Base-by-base conservation (phyloP, 37 sponge, comb jelly and placozoan species). In the Petrosia ficiformis region DNA sequence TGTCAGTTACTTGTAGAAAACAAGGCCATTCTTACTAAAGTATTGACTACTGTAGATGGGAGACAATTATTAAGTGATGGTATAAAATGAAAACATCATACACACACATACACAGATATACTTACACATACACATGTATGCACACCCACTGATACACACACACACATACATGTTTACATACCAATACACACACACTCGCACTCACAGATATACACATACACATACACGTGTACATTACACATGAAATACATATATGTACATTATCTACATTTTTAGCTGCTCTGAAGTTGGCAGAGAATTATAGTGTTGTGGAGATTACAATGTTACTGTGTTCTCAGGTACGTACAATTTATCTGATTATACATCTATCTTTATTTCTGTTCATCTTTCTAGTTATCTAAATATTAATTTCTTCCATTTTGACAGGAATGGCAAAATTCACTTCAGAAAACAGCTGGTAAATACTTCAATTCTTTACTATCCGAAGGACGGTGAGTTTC, bases 311-410 rank as follows among this genome's bases (percentile, higher is more conserved):
- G 3, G 94, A 94, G 75, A 56, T 94, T 24, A 81, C 87, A 34
- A 94, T 94, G 94, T 80, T 86, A 42, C 84, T 94, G 19, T 94
- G 90, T 69, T 89, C 90, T 34, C 94, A 94, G 90, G 94, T 89
- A 66, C 57, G 79, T 26, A 61, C 22, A 26, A 22, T 37, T 16
- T 14, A 59, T 74, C 64, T 22, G 2, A 25, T 22, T 57, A 41
- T 42, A 71, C 77, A n/a, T 33, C 4, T 2, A 48, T 48, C 8
- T 48, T 48, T 34, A 40, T 66, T 57, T 21, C 33, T 37, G 28
- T 22, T 39, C 37, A 54, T 39, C 40, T 6, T 29, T 48, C 14
- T 48, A 48, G 8, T 67, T 66, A 4, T 74, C 1, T 5, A 14
- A 25, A 57, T 57, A 0, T 80, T 30, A 26, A 4, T 73, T 3